These are phyloP conservation scores for Sinosuthora webbiana DNA, from an alignment of 2,113 vertebrate genomes.

Conservation along the genomic window DNA sequence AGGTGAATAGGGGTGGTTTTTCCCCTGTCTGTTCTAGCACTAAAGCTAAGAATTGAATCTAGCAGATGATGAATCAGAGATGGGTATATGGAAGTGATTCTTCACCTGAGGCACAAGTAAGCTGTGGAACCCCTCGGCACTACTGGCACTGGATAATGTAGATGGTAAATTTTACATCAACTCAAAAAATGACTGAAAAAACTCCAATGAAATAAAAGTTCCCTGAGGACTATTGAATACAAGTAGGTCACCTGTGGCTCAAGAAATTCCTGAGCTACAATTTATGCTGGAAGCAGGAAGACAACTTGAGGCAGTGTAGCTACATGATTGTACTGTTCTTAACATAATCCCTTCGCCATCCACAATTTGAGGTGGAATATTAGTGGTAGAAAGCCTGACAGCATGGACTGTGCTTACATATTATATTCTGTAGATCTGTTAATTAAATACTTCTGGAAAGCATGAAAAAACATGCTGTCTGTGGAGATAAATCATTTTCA, in stretches of 20 bases:
- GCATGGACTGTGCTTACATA: not conserved
- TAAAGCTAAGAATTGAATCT: not conserved
- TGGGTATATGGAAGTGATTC: not conserved
- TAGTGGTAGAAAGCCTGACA: not conserved
- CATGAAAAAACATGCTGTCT: not conserved
- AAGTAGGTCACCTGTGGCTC: not conserved
- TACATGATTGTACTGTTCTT: not conserved
- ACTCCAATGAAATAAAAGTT: not conserved
- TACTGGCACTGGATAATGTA: not conserved
- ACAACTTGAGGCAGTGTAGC: not conserved
- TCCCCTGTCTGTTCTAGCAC: not conserved
- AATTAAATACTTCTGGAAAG: not conserved
- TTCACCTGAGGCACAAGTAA: not conserved
- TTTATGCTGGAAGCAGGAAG: not conserved
- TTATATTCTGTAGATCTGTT: not conserved
- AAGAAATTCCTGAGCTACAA: not conserved
- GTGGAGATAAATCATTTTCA: not conserved
- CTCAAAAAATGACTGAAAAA: not conserved
- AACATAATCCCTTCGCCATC: not conserved
- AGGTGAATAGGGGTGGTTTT: not conserved
- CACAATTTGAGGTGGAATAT: not conserved
- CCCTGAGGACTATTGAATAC: not conserved
- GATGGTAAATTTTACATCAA: not conserved
- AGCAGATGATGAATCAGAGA: not conserved
- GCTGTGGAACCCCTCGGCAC: not conserved